Conservation (phyloP, 2,888 invertebrate genomes). For the Trichacis sp. region DNA sequence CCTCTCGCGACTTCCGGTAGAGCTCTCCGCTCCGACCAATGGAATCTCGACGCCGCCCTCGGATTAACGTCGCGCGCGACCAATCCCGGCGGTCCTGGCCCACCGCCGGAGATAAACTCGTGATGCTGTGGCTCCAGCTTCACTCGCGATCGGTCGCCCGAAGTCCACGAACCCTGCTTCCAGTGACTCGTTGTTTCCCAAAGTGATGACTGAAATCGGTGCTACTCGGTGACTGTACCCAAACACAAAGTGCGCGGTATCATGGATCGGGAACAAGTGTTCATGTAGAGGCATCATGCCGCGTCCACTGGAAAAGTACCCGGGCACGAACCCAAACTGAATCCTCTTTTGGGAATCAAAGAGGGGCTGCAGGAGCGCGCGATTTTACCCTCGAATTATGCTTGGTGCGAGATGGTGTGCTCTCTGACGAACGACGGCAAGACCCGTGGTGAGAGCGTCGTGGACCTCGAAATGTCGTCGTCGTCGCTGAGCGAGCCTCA, state of each 20-base stretch:
- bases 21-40: constrained; percentile 53
- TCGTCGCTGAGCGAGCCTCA: constrained; percentile 64
- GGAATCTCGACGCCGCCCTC: constrained; percentile 50
- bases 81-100: constrained; percentile 44
- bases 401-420: constrained; percentile 68
- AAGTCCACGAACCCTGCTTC: constrained; percentile 5
- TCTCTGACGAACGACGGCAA: constrained; percentile 62
- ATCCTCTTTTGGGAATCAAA: too few species aligned
- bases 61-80: constrained; percentile 30
- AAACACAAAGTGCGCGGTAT: too few species aligned
- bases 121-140: background rate
- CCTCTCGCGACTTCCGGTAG: constrained; percentile 49
- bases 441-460: constrained; percentile 49
- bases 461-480: constrained; percentile 49
- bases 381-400: constrained; percentile 55
- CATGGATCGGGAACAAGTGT: too few species aligned
- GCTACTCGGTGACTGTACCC: constrained; percentile 18
- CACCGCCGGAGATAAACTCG: background rate
- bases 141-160: background rate
- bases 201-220: constrained; percentile 32
- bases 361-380: too few species aligned
- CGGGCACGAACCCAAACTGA: too few species aligned
- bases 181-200: too few species aligned
- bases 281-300: too few species aligned
- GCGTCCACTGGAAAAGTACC: too few species aligned